Evolutionary conservation across 2,888 invertebrate genomes (phyloP).

Genomic region (Apodemia hepburni): DNA sequence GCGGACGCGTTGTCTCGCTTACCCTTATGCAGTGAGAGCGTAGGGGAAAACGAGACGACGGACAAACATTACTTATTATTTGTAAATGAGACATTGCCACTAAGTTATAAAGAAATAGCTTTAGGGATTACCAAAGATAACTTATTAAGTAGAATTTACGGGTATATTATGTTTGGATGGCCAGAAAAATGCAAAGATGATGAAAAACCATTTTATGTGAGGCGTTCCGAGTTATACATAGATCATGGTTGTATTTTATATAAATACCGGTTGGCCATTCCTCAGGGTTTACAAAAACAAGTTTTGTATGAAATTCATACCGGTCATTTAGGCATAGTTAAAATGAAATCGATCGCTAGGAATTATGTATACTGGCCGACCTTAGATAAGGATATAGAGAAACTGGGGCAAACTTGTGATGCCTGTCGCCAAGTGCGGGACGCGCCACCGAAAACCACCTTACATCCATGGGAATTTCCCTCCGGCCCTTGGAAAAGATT

Average conservation of each 20-base stretch:
- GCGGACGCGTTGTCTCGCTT: constrained; percentile 33
- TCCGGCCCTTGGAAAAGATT: not conserved
- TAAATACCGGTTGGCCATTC: constrained; percentile 9
- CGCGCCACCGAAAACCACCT: not conserved
- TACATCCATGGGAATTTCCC: not conserved
- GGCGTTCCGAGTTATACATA: constrained; percentile 23
- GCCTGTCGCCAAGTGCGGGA: constrained; percentile 2
- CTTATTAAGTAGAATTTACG: constrained; percentile 29
- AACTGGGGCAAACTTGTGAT: not conserved
- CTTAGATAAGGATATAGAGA: constrained; percentile 17
- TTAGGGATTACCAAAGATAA: constrained; percentile 26
- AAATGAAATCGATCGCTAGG: constrained; percentile 19
- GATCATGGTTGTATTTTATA: constrained; percentile 24
- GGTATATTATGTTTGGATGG: constrained; percentile 32
- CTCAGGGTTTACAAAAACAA: not conserved
- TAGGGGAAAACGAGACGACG: constrained; percentile 13
- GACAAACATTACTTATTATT: constrained; percentile 20
- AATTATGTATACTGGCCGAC: constrained; percentile 19
- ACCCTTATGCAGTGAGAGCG: constrained; percentile 12
- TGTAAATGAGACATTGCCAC: constrained; percentile 24
- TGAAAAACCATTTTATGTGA: constrained; percentile 26
- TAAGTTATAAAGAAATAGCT: constrained; percentile 26
- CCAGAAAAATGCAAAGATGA: constrained; percentile 25
- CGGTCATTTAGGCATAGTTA: constrained; percentile 17
- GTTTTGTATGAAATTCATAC: constrained; percentile 19